These are phyloP conservation scores for Catalaphyllia jardinei DNA, from an alignment of 64 coral and sea anemone species.

Conservation along the genomic window DNA sequence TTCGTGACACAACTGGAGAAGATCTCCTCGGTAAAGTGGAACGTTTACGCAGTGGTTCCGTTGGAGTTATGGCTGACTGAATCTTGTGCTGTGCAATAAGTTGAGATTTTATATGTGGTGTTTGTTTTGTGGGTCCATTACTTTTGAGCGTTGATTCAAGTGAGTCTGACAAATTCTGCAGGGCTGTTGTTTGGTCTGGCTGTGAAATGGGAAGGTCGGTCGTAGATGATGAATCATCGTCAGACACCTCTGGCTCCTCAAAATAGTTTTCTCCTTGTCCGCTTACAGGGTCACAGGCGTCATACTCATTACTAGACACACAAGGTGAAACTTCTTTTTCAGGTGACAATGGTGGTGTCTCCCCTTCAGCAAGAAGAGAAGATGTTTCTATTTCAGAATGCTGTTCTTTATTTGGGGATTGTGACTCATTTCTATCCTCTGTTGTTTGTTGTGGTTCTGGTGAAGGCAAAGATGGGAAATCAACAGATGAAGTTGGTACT, in stretches of 20 bases:
- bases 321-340: not conserved
- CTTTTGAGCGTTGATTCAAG: slow-evolving; percentile 51
- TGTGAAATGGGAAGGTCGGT: not conserved
- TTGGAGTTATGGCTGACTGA: slow-evolving; percentile 66
- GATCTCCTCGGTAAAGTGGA: slow-evolving; percentile 71
- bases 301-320: not conserved
- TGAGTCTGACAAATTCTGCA: slow-evolving; percentile 65
- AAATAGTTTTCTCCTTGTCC: not conserved
- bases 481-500: slow-evolving; percentile 33
- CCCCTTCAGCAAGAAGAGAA: not conserved
- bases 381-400: slow-evolving; percentile 14
- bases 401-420: not conserved
- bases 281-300: not conserved
- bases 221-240: slow-evolving; percentile 13
- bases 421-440: not conserved
- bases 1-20: slow-evolving; percentile 72
- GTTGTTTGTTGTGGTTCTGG: slow-evolving; percentile 17
- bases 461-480: slow-evolving; percentile 38
- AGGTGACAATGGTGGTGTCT: slow-evolving; percentile 2
- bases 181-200: slow-evolving; percentile 21
- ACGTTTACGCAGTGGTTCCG: slow-evolving; percentile 35
- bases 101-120: slow-evolving; percentile 85
- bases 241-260: slow-evolving; percentile 15
- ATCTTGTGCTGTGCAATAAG: slow-evolving; percentile 75
- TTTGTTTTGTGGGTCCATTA: slow-evolving; percentile 58